Percentiles rank a stretch among this genome's conserved stretches.
phyloP scores from a whole-genome alignment of 2,797 vertebrate species.

The Trachurus trachurus region DNA sequence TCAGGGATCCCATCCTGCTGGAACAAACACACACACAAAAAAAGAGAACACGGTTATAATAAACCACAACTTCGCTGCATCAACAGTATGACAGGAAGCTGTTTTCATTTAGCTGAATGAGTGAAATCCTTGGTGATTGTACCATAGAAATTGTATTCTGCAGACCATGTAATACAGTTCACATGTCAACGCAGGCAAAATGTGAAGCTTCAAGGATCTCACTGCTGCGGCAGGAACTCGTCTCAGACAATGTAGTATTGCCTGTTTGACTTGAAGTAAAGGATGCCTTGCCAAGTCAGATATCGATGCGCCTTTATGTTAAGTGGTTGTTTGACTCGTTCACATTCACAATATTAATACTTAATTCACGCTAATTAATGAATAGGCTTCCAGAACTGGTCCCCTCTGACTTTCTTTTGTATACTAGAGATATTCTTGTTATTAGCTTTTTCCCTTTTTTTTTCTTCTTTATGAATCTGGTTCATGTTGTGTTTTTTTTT shows the following conservation, averaged over 20 bases:
- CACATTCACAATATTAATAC: slow-evolving; percentile 5
- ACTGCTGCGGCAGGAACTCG: not conserved
- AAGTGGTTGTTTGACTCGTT: slow-evolving; percentile 16
- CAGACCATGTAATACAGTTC: slow-evolving; percentile 1
- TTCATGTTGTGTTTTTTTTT: not conserved
- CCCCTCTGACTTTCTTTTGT: not conserved
- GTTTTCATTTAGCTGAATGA: slow-evolving; percentile 1
- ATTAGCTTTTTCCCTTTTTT: no score
- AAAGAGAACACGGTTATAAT: slow-evolving; percentile 43
- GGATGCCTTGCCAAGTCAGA: slow-evolving; percentile 7
- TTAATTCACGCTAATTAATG: not conserved
- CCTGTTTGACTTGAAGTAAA: slow-evolving; percentile 18
- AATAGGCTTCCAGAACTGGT: not conserved
- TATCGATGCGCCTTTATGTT: slow-evolving; percentile 26
- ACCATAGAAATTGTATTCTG: not conserved
- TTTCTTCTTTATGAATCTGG: not conserved
- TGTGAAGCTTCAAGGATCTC: slow-evolving; percentile 2
- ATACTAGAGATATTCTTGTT: not conserved
- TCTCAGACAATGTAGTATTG: not conserved
- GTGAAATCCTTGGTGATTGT: not conserved
- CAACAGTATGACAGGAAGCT: slow-evolving; percentile 3
- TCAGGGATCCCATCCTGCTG: slow-evolving; percentile 92
- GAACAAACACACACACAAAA: slow-evolving; percentile 75
- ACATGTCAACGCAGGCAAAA: not conserved
- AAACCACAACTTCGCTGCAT: slow-evolving; percentile 27